phyloP scores from a whole-genome alignment of 2,113 vertebrate genomes.

The Mustela nigripes region DNA sequence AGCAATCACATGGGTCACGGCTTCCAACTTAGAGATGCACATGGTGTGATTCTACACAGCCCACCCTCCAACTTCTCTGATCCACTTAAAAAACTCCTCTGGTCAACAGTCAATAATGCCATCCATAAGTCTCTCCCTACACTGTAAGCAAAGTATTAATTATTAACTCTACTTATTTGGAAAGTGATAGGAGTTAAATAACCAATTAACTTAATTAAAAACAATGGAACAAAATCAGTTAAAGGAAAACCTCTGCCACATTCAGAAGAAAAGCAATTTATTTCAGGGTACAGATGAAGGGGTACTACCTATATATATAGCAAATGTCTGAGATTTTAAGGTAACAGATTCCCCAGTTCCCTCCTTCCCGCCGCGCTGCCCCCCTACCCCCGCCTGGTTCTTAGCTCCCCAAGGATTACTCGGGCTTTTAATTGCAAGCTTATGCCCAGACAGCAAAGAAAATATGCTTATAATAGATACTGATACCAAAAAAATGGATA shows the following conservation, averaged over 20 bases:
- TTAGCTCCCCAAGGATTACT: not conserved
- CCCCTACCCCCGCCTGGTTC: too few species aligned
- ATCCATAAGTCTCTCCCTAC: not conserved
- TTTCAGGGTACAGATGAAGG: not conserved
- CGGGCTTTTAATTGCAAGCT: slow-evolving; percentile 42
- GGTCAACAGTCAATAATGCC: not conserved
- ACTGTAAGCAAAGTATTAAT: not conserved
- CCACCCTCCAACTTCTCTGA: not conserved
- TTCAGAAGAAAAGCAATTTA: not conserved
- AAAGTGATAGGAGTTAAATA: slow-evolving; percentile 4
- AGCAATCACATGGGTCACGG: rapidly evolving
- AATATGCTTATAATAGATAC: not conserved
- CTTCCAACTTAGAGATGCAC: not conserved
- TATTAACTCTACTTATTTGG: slow-evolving; percentile 16
- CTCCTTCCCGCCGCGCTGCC: not conserved
- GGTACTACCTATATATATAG: rapidly evolving
- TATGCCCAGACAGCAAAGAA: not conserved
- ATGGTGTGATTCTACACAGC: not conserved
- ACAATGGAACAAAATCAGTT: not conserved
- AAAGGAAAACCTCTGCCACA: not conserved
- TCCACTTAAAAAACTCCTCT: not conserved
- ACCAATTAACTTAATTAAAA: slow-evolving; percentile 47
- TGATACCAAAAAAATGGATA: not conserved
- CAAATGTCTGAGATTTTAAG: not conserved
- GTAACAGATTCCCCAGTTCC: not conserved